Conservation (phyloP, 2,113 vertebrate species). For the Corvus cornix region DNA sequence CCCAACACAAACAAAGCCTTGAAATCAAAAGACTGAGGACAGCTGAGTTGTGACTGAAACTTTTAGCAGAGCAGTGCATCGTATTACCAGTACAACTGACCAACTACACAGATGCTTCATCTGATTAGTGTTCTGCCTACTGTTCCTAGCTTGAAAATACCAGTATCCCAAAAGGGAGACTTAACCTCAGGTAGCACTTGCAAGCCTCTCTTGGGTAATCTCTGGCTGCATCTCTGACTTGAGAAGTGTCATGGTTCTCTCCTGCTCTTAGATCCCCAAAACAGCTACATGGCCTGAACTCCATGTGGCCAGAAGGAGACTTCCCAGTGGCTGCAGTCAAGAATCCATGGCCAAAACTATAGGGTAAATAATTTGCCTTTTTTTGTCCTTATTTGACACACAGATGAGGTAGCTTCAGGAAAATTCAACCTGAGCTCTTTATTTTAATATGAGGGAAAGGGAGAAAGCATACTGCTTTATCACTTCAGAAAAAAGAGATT, state of each 20-base stretch:
- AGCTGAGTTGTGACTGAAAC: not conserved
- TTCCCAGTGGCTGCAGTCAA: not conserved
- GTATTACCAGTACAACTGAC: not conserved
- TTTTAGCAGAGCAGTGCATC: not conserved
- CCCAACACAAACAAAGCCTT: not conserved
- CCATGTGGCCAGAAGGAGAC: not conserved
- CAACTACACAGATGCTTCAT: not conserved
- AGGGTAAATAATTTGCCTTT: not conserved
- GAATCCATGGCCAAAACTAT: not conserved
- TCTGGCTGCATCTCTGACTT: not conserved
- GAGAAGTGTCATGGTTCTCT: not conserved
- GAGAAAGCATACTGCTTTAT: not conserved
- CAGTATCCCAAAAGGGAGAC: not conserved
- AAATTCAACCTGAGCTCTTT: not conserved
- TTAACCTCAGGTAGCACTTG: not conserved
- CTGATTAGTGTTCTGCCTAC: not conserved
- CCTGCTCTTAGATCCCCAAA: not conserved
- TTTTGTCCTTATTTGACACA: not conserved
- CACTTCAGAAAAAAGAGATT: not conserved
- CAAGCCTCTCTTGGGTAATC: not conserved
- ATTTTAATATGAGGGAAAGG: not conserved
- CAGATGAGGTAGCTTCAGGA: not conserved
- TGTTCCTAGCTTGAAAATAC: not conserved
- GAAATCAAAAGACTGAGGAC: not conserved
- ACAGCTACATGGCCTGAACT: not conserved